These are phyloP conservation scores for Silurus asotus DNA, from an alignment of 2,113 vertebrate genomes.

Conservation along the genomic window DNA sequence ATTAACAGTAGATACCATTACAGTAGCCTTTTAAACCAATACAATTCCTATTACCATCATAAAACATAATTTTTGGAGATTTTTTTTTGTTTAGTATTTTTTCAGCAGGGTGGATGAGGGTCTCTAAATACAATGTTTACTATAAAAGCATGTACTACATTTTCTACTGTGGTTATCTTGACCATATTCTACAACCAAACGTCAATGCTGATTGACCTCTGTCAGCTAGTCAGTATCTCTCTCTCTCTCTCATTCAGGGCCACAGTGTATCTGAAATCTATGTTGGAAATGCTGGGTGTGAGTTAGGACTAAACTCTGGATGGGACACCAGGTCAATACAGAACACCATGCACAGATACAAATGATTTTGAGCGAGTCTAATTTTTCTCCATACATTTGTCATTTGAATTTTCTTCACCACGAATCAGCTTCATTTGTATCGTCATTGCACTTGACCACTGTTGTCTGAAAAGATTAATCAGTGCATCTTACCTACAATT, in stretches of 20 bases:
- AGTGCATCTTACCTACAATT: background rate
- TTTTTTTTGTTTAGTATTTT: no score
- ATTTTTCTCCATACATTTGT: background rate
- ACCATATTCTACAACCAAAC: background rate
- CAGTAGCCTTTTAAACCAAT: no score
- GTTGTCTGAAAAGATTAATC: background rate
- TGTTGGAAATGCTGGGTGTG: background rate
- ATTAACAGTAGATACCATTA: no score
- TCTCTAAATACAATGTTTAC: background rate
- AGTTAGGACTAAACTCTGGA: background rate
- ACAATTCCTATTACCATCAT: no score
- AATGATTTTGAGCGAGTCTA: no score
- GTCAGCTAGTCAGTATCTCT: background rate
- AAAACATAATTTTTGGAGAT: no score
- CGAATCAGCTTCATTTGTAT: background rate
- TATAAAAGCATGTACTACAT: background rate
- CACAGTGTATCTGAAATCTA: background rate
- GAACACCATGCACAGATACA: background rate
- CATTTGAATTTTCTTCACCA: background rate
- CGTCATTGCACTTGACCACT: background rate
- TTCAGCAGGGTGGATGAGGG: no score
- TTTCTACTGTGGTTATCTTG: background rate
- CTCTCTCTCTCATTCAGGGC: no score
- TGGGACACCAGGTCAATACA: background rate
- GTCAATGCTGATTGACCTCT: background rate